phyloP scores from a whole-genome alignment of 1,140 invertebrate species.

The Listronotus bonariensis region DNA sequence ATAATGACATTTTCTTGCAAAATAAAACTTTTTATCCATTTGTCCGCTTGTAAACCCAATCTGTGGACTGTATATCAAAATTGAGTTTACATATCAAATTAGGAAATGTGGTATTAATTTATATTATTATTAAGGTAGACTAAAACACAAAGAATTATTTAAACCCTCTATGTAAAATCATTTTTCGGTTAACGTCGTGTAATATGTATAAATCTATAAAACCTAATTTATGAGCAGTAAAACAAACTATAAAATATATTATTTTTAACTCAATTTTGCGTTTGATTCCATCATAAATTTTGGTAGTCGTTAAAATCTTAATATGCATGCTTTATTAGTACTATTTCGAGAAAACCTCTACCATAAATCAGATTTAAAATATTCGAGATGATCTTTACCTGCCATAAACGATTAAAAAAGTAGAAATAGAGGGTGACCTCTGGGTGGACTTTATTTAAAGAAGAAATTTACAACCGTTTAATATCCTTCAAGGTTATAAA shows the following conservation, averaged over 20 bases:
- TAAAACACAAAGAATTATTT: no score
- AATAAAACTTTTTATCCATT: no score
- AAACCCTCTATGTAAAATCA: not conserved
- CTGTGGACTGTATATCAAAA: no score
- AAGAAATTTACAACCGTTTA: constrained; percentile 26
- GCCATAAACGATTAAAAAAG: constrained; percentile 30
- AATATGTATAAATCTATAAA: constrained; percentile 29
- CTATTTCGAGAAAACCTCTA: constrained; percentile 34
- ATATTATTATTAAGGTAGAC: no score
- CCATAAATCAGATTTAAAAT: constrained; percentile 36
- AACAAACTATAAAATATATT: constrained; percentile 33
- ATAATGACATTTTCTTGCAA: no score
- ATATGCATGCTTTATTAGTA: constrained; percentile 37
- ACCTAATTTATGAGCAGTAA: constrained; percentile 34
- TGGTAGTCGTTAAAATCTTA: constrained; percentile 34
- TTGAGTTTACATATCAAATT: no score
- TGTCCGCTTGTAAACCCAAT: no score
- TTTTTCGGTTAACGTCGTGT: constrained; percentile 6
- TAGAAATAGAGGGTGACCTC: constrained; percentile 19
- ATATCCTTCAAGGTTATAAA: constrained; percentile 9
- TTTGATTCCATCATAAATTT: constrained; percentile 38
- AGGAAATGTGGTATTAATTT: no score
- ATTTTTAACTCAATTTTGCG: constrained; percentile 38
- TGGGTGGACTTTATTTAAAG: constrained; percentile 9
- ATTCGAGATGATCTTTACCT: constrained; percentile 33